Conservation (phyloP, 2,888 invertebrate genomes). For the Mactromeris polynyma region DNA sequence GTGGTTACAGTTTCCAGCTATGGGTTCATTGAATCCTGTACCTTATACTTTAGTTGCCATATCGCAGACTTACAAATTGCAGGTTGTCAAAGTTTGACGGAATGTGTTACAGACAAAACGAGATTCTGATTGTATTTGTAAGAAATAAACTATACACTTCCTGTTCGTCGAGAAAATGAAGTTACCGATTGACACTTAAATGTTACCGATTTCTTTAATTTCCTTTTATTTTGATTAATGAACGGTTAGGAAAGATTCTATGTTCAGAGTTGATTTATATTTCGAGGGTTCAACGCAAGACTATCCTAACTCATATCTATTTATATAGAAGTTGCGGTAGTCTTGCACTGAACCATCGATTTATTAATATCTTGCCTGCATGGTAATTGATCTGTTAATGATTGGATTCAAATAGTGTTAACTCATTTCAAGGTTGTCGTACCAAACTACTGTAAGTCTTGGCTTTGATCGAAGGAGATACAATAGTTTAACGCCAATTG, state of each 20-base stretch:
- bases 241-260: too few species aligned
- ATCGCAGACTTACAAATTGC: background rate
- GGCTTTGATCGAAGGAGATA: too few species aligned
- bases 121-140: background rate
- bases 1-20: background rate
- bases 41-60: background rate
- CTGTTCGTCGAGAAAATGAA: background rate
- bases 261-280: background rate
- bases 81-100: background rate
- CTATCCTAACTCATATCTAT: too few species aligned
- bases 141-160: background rate
- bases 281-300: too few species aligned
- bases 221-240: background rate
- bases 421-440: too few species aligned
- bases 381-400: background rate
- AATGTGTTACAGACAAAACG: background rate
- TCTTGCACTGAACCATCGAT: background rate
- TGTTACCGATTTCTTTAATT: background rate
- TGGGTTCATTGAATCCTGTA: background rate
- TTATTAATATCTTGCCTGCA: too few species aligned
- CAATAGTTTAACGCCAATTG: too few species aligned
- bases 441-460: too few species aligned
- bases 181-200: background rate
- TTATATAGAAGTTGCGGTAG: too few species aligned
- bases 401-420: background rate